Evolutionary conservation across 2,888 invertebrate species (phyloP).

Genomic region (Serrognathus titanus): DNA sequence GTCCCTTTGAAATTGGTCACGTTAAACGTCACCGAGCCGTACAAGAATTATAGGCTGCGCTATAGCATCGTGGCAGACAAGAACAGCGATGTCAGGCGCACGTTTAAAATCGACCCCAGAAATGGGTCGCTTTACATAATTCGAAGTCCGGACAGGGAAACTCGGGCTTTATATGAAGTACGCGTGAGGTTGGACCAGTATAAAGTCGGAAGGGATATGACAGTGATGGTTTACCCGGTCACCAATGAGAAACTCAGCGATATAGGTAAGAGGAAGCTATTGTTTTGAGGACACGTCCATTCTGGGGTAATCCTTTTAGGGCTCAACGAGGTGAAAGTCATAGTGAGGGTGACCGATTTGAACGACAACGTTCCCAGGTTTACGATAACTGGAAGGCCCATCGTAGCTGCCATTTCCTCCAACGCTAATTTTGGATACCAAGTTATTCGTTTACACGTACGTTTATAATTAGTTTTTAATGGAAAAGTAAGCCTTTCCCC

Average conservation of each 20-base stretch:
- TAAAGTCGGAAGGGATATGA: constrained; percentile 62
- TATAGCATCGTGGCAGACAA: constrained; percentile 63
- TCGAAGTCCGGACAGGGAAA: constrained; percentile 72
- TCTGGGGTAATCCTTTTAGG: constrained; percentile 35
- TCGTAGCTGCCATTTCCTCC: constrained; percentile 79
- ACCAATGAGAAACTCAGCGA: constrained; percentile 69
- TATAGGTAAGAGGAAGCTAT: constrained; percentile 51
- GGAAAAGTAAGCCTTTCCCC: not conserved
- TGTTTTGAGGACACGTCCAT: not conserved
- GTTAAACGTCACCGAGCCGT: constrained; percentile 69
- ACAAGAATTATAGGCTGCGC: constrained; percentile 61
- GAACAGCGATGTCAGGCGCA: constrained; percentile 56
- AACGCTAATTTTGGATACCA: constrained; percentile 80
- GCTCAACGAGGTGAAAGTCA: constrained; percentile 73
- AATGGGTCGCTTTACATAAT: constrained; percentile 74
- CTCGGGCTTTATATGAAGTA: constrained; percentile 61
- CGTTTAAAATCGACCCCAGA: constrained; percentile 71
- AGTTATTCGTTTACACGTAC: constrained; percentile 69
- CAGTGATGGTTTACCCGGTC: constrained; percentile 74
- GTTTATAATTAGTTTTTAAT: too few species aligned
- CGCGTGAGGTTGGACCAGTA: constrained; percentile 55
- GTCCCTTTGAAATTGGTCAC: constrained; percentile 73
- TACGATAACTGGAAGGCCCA: constrained; percentile 68
- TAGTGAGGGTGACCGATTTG: constrained; percentile 72
- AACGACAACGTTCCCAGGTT: constrained; percentile 83